Percentiles rank a stretch among this genome's conserved stretches.
These are phyloP conservation scores for Drosophila lacteicornis DNA, from an alignment of 1,140 invertebrate species.

Conservation along the genomic window DNA sequence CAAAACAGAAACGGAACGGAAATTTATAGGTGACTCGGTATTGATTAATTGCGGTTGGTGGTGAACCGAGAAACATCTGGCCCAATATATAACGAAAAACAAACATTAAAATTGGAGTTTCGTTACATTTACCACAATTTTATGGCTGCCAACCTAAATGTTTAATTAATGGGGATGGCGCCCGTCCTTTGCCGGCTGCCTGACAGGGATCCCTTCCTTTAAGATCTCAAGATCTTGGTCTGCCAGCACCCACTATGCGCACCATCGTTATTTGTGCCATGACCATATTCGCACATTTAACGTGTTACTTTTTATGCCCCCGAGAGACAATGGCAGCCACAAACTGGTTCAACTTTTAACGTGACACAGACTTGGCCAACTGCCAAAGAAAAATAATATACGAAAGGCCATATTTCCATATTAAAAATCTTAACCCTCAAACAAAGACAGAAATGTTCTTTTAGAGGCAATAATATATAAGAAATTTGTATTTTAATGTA, in stretches of 20 bases:
- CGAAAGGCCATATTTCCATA: slow-evolving; percentile 26
- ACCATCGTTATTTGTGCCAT: slow-evolving; percentile 55
- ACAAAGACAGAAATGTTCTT: neutral
- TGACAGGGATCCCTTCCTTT: slow-evolving; percentile 11
- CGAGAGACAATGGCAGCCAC: slow-evolving; percentile 25
- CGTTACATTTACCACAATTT: slow-evolving; percentile 68
- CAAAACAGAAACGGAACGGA: slow-evolving; percentile 47
- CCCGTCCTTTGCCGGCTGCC: slow-evolving; percentile 12
- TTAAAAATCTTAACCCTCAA: slow-evolving; percentile 29
- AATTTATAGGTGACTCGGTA: slow-evolving; percentile 64
- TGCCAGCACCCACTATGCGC: slow-evolving; percentile 31
- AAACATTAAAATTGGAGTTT: slow-evolving; percentile 36
- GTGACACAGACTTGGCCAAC: slow-evolving; percentile 24
- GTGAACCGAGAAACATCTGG: slow-evolving; percentile 59
- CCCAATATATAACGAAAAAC: slow-evolving; percentile 36
- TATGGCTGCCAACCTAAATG: slow-evolving; percentile 59
- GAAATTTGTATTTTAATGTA: neutral
- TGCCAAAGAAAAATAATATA: slow-evolving; percentile 18
- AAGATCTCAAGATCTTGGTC: slow-evolving; percentile 7
- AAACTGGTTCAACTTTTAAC: slow-evolving; percentile 41
- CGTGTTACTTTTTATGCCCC: slow-evolving; percentile 59
- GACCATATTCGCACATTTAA: slow-evolving; percentile 61
- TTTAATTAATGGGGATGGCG: slow-evolving; percentile 31
- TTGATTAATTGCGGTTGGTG: slow-evolving; percentile 74
- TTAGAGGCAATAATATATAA: neutral